Conservation (phyloP, 2,113 vertebrate genomes). For the Equus przewalskii region DNA sequence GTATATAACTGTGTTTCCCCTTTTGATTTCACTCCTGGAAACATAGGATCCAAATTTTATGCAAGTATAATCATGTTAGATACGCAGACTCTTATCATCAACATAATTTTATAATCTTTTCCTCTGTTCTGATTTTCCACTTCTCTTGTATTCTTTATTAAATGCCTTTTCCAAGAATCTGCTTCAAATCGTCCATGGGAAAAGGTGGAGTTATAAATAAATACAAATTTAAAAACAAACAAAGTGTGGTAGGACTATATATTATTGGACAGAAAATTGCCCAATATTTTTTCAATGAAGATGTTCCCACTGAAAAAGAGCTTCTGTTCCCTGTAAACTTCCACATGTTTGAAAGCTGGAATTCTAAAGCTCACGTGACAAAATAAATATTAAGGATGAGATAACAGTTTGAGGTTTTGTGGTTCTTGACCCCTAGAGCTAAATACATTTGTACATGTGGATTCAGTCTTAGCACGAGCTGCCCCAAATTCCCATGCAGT, state of each 20-base stretch:
- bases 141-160: conserved; percentile 18
- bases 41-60: not conserved
- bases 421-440: not conserved
- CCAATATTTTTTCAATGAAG: not conserved
- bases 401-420: conserved; percentile 18
- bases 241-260: not conserved
- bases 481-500: not conserved
- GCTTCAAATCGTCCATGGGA: not conserved
- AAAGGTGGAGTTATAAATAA: not conserved
- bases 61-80: not conserved
- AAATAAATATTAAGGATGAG: conserved; percentile 38
- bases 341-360: not conserved
- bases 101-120: not conserved
- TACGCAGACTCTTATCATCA: not conserved
- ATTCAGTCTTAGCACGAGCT: not conserved
- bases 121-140: not conserved
- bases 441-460: not conserved
- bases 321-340: not conserved
- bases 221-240: not conserved
- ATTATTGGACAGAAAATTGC: not conserved
- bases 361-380: not conserved
- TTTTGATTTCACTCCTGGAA: not conserved
- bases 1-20: not conserved
- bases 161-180: not conserved
- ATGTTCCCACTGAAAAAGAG: not conserved